These are phyloP conservation scores for Larimichthys crocea DNA, from an alignment of 2,113 vertebrate genomes.

Conservation along the genomic window DNA sequence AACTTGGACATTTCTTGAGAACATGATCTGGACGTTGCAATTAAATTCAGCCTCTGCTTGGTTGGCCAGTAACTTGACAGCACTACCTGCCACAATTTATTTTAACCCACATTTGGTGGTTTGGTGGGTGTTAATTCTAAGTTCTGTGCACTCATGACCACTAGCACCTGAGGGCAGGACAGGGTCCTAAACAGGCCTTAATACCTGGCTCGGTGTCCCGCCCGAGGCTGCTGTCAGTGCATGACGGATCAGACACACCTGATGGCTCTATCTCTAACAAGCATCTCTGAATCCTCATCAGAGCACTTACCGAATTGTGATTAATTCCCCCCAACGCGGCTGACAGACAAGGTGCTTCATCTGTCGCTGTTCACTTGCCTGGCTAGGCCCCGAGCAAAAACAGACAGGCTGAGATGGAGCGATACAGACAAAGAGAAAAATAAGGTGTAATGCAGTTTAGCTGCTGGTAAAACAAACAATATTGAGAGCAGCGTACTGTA, in stretches of 20 bases:
- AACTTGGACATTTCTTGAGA: neutral
- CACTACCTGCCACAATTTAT: slow-evolving; percentile 2
- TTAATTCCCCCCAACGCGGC: slow-evolving; percentile 90
- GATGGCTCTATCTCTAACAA: slow-evolving; percentile 94
- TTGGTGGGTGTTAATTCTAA: slow-evolving; percentile 39
- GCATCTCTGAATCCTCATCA: slow-evolving; percentile 96
- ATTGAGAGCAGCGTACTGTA: slow-evolving; percentile 72
- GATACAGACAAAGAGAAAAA: slow-evolving; percentile 63
- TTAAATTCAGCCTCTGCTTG: neutral
- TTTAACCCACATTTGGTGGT: slow-evolving; percentile 21
- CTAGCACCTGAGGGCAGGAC: slow-evolving; percentile 64
- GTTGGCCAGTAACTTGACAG: slow-evolving; percentile 8
- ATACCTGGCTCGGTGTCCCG: slow-evolving; percentile 83
- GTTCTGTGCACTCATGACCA: slow-evolving; percentile 63
- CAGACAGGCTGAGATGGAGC: slow-evolving; percentile 71
- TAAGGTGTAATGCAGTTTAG: slow-evolving; percentile 73
- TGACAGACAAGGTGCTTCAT: slow-evolving; percentile 93
- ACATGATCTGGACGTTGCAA: slow-evolving; percentile 16
- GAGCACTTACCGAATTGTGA: slow-evolving; percentile 93
- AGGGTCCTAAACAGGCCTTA: slow-evolving; percentile 77
- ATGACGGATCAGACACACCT: slow-evolving; percentile 91
- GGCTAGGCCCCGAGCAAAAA: slow-evolving; percentile 85
- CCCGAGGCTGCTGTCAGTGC: slow-evolving; percentile 88
- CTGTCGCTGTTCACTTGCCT: slow-evolving; percentile 85
- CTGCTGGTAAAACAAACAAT: slow-evolving; percentile 87